Percentiles rank a stretch among this genome's conserved stretches.
phyloP scores from a whole-genome alignment of 2,113 vertebrate species.

The Pterophyllum scalare region DNA sequence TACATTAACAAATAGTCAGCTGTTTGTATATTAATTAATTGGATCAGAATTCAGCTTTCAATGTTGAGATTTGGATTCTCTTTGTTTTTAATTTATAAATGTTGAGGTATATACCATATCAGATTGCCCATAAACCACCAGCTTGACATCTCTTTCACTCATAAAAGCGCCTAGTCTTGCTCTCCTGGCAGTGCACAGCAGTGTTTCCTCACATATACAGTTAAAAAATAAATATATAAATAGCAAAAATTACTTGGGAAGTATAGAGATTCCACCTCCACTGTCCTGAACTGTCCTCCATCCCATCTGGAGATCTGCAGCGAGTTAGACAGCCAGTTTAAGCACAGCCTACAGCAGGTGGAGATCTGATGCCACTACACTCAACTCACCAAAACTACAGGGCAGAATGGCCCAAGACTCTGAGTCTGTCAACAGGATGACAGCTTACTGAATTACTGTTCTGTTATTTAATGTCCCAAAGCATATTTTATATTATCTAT shows the following conservation, averaged over 20 bases:
- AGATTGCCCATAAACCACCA: not conserved
- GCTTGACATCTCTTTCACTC: too few species aligned
- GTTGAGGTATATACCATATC: not conserved
- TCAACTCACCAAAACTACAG: not conserved
- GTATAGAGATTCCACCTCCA: rapidly evolving
- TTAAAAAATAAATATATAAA: not conserved
- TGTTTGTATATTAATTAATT: not conserved
- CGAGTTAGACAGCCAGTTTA: not conserved
- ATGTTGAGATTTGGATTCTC: too few species aligned
- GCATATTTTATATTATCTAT: too few species aligned
- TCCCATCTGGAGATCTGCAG: not conserved
- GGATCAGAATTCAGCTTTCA: not conserved
- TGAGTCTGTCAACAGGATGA: not conserved
- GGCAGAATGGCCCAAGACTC: not conserved
- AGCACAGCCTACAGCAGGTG: not conserved
- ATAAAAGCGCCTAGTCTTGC: not conserved
- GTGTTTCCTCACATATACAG: not conserved
- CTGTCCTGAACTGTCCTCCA: not conserved
- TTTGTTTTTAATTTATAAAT: too few species aligned
- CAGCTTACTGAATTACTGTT: not conserved
- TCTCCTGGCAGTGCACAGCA: not conserved
- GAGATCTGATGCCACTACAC: not conserved
- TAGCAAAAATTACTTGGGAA: not conserved
- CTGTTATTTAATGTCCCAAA: too few species aligned
- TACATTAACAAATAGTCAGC: not conserved